Evolutionary conservation across 1,140 invertebrate genomes (phyloP).

Genomic region (Trichogramma pretiosum): DNA sequence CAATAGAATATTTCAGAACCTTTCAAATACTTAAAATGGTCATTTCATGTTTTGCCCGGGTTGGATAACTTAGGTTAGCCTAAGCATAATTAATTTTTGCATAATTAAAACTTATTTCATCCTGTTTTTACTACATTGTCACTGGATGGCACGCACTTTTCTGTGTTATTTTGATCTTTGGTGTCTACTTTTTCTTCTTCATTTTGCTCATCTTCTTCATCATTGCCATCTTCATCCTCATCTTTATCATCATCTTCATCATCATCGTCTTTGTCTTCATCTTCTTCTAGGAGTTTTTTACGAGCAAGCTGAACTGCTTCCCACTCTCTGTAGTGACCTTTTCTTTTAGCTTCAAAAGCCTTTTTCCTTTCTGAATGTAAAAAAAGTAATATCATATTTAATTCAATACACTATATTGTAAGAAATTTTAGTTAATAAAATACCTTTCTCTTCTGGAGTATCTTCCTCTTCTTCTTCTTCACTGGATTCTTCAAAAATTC

Average conservation of each 20-base stretch:
- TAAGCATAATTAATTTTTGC: too few species aligned
- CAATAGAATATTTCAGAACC: too few species aligned
- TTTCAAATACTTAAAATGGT: too few species aligned
- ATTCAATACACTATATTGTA: constrained; percentile 8
- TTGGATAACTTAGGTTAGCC: too few species aligned
- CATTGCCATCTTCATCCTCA: constrained; percentile 41
- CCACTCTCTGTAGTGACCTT: constrained; percentile 96
- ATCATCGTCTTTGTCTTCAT: constrained; percentile 74
- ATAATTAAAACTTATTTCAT: too few species aligned
- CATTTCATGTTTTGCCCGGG: too few species aligned
- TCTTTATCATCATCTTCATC: constrained; percentile 72
- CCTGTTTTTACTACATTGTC: constrained; percentile 30
- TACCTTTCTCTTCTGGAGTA: constrained; percentile 55
- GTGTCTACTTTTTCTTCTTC: constrained; percentile 70
- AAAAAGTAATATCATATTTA: constrained; percentile 9
- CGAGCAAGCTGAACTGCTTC: constrained; percentile 83
- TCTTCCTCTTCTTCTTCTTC: constrained; percentile 57
- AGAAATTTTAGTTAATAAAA: constrained; percentile 10
- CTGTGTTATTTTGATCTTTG: constrained; percentile 34
- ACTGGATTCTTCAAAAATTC: constrained; percentile 51
- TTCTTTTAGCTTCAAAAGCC: constrained; percentile 84
- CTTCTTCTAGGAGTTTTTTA: constrained; percentile 82
- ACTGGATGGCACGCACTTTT: constrained; percentile 41
- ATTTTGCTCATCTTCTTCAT: constrained; percentile 37
- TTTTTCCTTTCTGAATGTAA: constrained; percentile 52